A percentile compares a stretch with the other conserved stretches of the same genome.
These are phyloP conservation scores for Hedychridium roseum DNA, from an alignment of 2,888 invertebrate genomes.

Conservation along the genomic window DNA sequence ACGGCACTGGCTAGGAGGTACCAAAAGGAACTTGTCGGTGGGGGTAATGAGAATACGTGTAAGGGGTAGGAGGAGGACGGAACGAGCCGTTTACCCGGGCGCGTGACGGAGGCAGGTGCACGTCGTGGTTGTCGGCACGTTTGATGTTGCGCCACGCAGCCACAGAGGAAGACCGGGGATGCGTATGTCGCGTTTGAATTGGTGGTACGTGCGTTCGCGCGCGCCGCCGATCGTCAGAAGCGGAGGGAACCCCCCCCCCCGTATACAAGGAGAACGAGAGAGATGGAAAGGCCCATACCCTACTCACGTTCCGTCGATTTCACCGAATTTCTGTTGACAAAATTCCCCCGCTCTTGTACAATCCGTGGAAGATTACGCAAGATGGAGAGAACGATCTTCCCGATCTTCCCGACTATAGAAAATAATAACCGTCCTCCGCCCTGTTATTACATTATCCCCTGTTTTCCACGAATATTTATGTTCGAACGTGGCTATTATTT, in stretches of 20 bases:
- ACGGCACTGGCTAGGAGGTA: conserved; percentile 25
- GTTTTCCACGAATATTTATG: too few relatives aligned
- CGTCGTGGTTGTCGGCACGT: conserved; percentile 51
- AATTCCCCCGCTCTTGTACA: too few relatives aligned
- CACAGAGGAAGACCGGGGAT: conserved; percentile 36
- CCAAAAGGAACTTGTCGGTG: conserved; percentile 19
- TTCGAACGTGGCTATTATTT: too few relatives aligned
- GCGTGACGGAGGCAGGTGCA: conserved; percentile 52
- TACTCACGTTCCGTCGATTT: too few relatives aligned
- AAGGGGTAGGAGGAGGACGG: conserved; percentile 35
- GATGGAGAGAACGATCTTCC: too few relatives aligned
- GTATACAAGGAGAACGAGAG: background rate
- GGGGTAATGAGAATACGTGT: conserved; percentile 48
- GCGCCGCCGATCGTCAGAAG: conserved; percentile 10
- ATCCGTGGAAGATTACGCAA: conserved; percentile 11
- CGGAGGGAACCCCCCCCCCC: too few relatives aligned
- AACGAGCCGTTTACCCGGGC: conserved; percentile 41
- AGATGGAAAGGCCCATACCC: background rate
- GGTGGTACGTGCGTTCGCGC: conserved; percentile 27
- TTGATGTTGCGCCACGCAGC: conserved; percentile 48
- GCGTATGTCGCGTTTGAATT: conserved; percentile 41
- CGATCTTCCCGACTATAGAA: too few relatives aligned
- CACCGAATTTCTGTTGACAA: too few relatives aligned
- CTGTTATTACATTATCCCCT: too few relatives aligned
- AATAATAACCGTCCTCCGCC: too few relatives aligned